Percentiles rank a stretch among this genome's conserved stretches.
Evolutionary conservation across 2,888 invertebrate genomes (phyloP).

Genomic region (Laspeyria flexula): DNA sequence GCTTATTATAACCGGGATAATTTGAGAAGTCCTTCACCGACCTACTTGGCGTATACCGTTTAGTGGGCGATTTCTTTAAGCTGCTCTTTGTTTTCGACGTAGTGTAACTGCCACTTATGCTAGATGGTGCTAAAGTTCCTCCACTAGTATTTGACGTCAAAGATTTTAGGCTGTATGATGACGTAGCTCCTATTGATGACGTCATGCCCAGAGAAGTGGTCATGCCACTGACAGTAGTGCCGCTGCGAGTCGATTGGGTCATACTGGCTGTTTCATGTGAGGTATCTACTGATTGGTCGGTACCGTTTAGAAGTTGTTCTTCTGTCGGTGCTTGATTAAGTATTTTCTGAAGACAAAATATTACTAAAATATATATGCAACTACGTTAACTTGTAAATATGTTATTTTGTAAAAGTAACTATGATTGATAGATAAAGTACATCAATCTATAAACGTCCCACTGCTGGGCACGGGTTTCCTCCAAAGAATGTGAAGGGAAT

Average conservation of each 20-base stretch:
- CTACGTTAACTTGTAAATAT: too few species aligned
- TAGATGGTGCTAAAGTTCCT: constrained; percentile 74
- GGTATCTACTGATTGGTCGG: constrained; percentile 65
- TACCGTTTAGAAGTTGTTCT: constrained; percentile 68
- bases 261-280: constrained; percentile 69
- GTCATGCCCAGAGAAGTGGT: constrained; percentile 73
- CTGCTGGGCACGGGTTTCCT: too few species aligned
- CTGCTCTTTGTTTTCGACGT: constrained; percentile 78
- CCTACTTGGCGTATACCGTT: constrained; percentile 71
- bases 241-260: constrained; percentile 69
- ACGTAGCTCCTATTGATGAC: constrained; percentile 73
- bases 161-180: constrained; percentile 76
- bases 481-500: too few species aligned
- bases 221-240: constrained; percentile 61
- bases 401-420: too few species aligned
- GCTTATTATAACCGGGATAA: constrained; percentile 78
- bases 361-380: background rate
- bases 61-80: constrained; percentile 75
- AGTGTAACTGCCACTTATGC: constrained; percentile 72
- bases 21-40: constrained; percentile 65
- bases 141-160: constrained; percentile 72
- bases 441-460: too few species aligned
- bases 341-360: constrained; percentile 68
- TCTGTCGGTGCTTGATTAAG: constrained; percentile 79
- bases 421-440: too few species aligned